These are phyloP conservation scores for Camelus bactrianus DNA, from an alignment of 2,113 vertebrate genomes.

Conservation along the genomic window DNA sequence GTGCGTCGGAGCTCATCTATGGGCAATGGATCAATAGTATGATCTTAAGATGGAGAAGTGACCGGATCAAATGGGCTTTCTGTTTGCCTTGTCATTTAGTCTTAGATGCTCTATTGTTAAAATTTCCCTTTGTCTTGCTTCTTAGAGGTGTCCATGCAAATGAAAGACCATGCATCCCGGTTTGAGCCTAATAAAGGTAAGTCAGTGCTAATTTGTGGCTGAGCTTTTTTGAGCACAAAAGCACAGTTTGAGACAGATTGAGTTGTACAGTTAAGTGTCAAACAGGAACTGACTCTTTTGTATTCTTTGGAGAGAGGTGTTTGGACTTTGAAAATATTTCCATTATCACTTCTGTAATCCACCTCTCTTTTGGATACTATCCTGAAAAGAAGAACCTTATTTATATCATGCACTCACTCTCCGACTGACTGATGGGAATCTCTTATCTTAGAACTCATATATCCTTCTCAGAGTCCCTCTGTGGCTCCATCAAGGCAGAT, in stretches of 20 bases:
- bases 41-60: constrained; percentile 66
- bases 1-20: constrained; percentile 56
- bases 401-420: background rate
- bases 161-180: constrained; percentile 53
- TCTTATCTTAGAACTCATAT: background rate
- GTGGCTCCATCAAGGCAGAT: background rate
- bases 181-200: constrained; percentile 47
- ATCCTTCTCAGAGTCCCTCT: background rate
- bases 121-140: constrained; percentile 66
- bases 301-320: background rate
- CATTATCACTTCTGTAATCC: constrained; percentile 47
- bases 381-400: constrained; percentile 2
- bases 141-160: constrained; percentile 53
- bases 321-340: constrained; percentile 69
- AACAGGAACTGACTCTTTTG: constrained; percentile 23
- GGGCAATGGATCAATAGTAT: constrained; percentile 46
- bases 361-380: background rate
- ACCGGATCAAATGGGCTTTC: constrained; percentile 58
- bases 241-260: background rate
- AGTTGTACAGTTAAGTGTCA: constrained; percentile 64
- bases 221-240: constrained; percentile 61
- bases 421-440: background rate
- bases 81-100: constrained; percentile 64
- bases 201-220: constrained; percentile 68
- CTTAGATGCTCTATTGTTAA: constrained; percentile 68